Conservation (phyloP, 2,888 invertebrate species). For the Hirtodrosophila alboralis region DNA sequence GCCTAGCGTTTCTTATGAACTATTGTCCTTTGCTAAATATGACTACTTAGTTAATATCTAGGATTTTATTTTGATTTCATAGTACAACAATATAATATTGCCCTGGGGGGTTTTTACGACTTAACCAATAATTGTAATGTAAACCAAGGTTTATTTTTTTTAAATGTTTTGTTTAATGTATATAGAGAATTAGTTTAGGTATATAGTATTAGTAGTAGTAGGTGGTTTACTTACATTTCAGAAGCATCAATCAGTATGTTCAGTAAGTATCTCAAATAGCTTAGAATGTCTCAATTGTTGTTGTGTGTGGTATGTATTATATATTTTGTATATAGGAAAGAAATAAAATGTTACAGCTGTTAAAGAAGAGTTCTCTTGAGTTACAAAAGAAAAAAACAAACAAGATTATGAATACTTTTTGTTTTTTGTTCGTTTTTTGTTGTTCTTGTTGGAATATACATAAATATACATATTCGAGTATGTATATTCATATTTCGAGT, state of each 20-base stretch:
- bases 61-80: slow-evolving; percentile 11
- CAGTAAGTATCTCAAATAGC: slow-evolving; percentile 73
- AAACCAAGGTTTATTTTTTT: slow-evolving; percentile 36
- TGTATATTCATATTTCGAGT: too few species aligned
- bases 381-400: slow-evolving; percentile 43
- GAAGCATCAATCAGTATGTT: slow-evolving; percentile 73
- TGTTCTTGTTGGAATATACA: slow-evolving; percentile 17
- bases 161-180: slow-evolving; percentile 31
- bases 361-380: slow-evolving; percentile 61
- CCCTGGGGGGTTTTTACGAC: too few species aligned
- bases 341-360: slow-evolving; percentile 73
- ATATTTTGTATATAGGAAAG: slow-evolving; percentile 64
- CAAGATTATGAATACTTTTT: slow-evolving; percentile 19
- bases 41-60: slow-evolving; percentile 45
- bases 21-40: slow-evolving; percentile 65
- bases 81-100: slow-evolving; percentile 7
- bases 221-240: slow-evolving; percentile 76
- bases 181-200: slow-evolving; percentile 29
- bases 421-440: slow-evolving; percentile 7
- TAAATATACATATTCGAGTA: too few species aligned
- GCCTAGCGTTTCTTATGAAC: slow-evolving; percentile 74
- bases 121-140: slow-evolving; percentile 31
- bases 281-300: slow-evolving; percentile 72
- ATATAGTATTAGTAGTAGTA: too few species aligned
- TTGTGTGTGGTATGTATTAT: slow-evolving; percentile 39